Conservation (phyloP, 2,797 vertebrate genomes). For the Myiotriccus ornatus region DNA sequence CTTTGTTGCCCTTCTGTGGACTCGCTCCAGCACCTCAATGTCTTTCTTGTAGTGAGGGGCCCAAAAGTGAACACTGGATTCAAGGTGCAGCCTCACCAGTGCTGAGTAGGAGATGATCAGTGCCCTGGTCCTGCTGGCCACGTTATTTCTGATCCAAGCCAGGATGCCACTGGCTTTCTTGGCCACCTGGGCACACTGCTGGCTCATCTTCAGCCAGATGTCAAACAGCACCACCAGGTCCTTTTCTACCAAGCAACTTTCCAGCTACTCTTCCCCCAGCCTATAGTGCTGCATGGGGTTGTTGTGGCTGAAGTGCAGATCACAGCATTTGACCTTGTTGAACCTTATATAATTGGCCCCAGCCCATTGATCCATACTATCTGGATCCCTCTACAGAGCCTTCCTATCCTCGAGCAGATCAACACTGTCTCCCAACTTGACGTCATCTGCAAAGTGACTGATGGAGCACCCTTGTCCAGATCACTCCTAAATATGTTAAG, state of each 20-base stretch:
- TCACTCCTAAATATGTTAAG: background rate
- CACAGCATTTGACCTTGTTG: background rate
- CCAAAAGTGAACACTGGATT: background rate
- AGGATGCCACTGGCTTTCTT: background rate
- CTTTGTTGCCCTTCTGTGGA: background rate
- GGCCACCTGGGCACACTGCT: background rate
- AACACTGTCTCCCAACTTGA: background rate
- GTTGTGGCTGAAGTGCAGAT: background rate
- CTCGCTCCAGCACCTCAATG: accelerated
- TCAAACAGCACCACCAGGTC: background rate
- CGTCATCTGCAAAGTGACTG: background rate
- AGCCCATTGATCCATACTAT: background rate
- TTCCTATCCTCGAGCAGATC: background rate
- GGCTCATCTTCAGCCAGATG: accelerated
- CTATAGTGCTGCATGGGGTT: background rate
- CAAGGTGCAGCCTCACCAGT: background rate
- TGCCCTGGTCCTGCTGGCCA: background rate
- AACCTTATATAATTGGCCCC: background rate
- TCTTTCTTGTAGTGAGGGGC: background rate
- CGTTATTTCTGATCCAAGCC: background rate
- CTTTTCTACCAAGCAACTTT: background rate
- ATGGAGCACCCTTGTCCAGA: background rate
- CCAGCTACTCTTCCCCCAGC: background rate
- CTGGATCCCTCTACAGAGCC: background rate
- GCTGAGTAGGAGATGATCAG: background rate